Evolutionary conservation across 2,888 invertebrate species (phyloP).

Genomic region (Lasioglossum morio): DNA sequence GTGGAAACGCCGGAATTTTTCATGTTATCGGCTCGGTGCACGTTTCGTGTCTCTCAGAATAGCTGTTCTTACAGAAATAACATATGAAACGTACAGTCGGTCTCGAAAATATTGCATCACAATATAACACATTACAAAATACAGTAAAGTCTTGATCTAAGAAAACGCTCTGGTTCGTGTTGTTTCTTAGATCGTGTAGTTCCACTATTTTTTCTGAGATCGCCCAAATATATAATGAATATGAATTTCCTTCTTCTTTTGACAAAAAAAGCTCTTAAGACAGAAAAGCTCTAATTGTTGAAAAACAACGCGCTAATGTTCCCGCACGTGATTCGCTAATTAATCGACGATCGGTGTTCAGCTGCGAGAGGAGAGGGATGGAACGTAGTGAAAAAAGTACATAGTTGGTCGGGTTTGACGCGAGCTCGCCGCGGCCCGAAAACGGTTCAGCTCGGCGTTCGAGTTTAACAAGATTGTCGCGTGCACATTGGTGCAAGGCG

Average conservation of each 20-base stretch:
- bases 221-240: neutral
- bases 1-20: too few species aligned
- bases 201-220: too few species aligned
- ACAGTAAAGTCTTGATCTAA: too few species aligned
- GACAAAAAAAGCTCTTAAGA: neutral
- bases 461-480: slow-evolving; percentile 66
- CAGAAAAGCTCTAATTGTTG: neutral
- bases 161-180: too few species aligned
- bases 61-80: too few species aligned
- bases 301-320: neutral
- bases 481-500: slow-evolving; percentile 70
- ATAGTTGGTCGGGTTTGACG: neutral
- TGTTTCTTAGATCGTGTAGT: too few species aligned
- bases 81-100: too few species aligned
- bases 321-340: slow-evolving; percentile 1
- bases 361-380: neutral
- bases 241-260: neutral
- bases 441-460: slow-evolving; percentile 29
- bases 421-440: slow-evolving; percentile 11
- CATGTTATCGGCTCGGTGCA: too few species aligned
- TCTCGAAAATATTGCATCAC: too few species aligned
- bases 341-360: neutral
- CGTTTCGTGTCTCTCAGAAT: too few species aligned
- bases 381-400: neutral
- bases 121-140: too few species aligned